These are phyloP conservation scores for Antheraea assamensis DNA, from an alignment of 2,888 invertebrate genomes.

Conservation along the genomic window DNA sequence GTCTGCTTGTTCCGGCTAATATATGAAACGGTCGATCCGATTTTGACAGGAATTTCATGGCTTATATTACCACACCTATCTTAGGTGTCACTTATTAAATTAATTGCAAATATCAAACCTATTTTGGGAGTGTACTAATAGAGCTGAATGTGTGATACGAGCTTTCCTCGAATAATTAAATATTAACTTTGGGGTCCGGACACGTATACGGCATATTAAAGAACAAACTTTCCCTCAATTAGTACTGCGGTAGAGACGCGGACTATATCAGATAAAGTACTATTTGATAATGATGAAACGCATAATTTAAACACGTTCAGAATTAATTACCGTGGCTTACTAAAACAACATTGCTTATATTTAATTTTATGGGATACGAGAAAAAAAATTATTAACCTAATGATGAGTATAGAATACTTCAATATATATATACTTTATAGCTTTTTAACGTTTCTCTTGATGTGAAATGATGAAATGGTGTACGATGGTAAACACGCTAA, in stretches of 20 bases:
- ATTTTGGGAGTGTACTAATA: slow-evolving; percentile 29
- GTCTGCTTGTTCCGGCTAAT: no score
- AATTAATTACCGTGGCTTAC: background rate
- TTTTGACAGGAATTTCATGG: no score
- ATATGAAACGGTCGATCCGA: no score
- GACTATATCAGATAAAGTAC: background rate
- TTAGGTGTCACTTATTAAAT: background rate
- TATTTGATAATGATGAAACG: background rate
- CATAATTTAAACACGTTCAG: background rate
- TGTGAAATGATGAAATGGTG: no score
- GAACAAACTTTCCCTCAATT: slow-evolving; percentile 27
- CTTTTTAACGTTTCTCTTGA: no score
- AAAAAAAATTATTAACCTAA: background rate
- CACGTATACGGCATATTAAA: slow-evolving; percentile 29
- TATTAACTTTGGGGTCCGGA: slow-evolving; percentile 31
- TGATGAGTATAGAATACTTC: no score
- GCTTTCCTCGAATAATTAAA: slow-evolving; percentile 35
- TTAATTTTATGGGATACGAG: background rate
- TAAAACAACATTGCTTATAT: background rate
- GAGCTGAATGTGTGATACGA: slow-evolving; percentile 31
- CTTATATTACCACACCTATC: background rate
- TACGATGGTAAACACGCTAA: no score
- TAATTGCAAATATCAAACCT: background rate
- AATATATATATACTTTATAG: no score
- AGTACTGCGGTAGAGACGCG: slow-evolving; percentile 13